Conservation (phyloP, 2,797 vertebrate species). For the Spea hammondii region DNA sequence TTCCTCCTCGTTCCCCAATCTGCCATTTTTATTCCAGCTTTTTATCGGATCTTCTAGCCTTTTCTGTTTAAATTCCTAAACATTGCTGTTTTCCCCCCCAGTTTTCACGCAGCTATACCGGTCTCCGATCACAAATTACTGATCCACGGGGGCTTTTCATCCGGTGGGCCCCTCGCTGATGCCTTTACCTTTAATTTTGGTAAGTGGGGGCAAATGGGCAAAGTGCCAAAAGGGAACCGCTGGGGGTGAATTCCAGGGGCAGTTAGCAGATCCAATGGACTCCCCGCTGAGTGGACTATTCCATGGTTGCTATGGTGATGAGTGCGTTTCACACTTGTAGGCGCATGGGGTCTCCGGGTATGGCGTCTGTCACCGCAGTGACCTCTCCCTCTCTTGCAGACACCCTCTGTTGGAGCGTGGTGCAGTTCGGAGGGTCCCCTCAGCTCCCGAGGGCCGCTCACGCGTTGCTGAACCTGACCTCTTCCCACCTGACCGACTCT, state of each 20-base stretch:
- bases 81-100: constrained; percentile 50
- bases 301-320: too few species aligned
- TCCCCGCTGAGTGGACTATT: neutral
- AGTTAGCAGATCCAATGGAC: neutral
- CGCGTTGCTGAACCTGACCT: constrained; percentile 70
- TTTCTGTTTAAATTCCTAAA: too few species aligned
- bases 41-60: neutral
- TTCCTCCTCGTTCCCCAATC: neutral
- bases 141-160: constrained; percentile 83
- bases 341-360: too few species aligned
- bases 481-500: constrained; percentile 48
- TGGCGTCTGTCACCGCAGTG: neutral
- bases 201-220: constrained; percentile 56
- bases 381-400: constrained; percentile 63
- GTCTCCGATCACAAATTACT: constrained; percentile 77
- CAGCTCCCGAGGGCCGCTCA: constrained; percentile 80
- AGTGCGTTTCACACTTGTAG: too few species aligned
- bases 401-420: constrained; percentile 74
- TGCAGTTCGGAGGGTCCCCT: constrained; percentile 68
- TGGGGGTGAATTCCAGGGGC: neutral
- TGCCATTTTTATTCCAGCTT: constrained; percentile 19
- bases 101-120: constrained; percentile 83
- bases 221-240: too few species aligned
- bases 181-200: constrained; percentile 77
- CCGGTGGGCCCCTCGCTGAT: constrained; percentile 77